These are phyloP conservation scores for Drosophila recens DNA, from an alignment of 2,888 invertebrate species.

Conservation along the genomic window DNA sequence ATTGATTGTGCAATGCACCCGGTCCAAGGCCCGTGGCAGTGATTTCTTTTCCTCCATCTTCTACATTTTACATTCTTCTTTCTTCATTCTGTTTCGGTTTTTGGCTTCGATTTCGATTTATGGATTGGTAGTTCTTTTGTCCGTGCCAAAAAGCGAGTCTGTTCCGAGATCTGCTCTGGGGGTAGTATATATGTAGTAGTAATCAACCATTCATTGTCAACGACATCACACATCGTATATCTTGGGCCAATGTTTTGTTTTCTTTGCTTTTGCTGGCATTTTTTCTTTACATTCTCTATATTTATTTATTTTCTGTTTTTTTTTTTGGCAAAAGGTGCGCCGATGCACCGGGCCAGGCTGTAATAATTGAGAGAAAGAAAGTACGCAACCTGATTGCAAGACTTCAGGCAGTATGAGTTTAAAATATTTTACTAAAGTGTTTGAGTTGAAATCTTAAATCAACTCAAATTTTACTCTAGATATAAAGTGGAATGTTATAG, in stretches of 20 bases:
- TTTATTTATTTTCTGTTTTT: conserved; percentile 3
- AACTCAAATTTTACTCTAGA: not conserved
- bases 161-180: conserved; percentile 45
- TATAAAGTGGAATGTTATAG: too few relatives aligned
- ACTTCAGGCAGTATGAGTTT: not conserved
- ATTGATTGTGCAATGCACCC: conserved; percentile 80
- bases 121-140: conserved; percentile 69
- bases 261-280: conserved; percentile 63
- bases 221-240: conserved; percentile 84
- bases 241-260: conserved; percentile 63
- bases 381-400: not conserved
- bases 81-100: conserved; percentile 21
- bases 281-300: conserved; percentile 26
- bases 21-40: conserved; percentile 82
- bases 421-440: not conserved
- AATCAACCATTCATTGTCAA: conserved; percentile 81
- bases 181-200: conserved; percentile 35
- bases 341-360: conserved; percentile 55
- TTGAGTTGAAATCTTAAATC: not conserved
- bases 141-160: conserved; percentile 60
- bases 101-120: conserved; percentile 71
- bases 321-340: conserved; percentile 51
- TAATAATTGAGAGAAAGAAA: not conserved
- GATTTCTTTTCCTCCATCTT: conserved; percentile 65
- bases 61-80: conserved; percentile 16